phyloP scores from a whole-genome alignment of 1,140 invertebrate species.

The Hyphantria cunea region DNA sequence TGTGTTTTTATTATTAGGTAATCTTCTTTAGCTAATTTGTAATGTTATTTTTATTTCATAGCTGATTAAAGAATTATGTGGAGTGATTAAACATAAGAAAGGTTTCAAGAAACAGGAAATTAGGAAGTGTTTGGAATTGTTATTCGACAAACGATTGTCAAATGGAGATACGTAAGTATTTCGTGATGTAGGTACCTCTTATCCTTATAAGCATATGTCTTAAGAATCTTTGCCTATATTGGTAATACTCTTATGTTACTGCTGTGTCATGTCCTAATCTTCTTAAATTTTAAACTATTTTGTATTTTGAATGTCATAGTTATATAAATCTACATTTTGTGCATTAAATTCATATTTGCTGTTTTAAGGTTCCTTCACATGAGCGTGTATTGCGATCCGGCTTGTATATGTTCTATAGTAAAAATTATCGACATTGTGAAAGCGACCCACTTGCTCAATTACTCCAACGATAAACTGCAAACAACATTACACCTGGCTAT shows the following conservation, averaged over 20 bases:
- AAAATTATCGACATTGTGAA: conserved; percentile 60
- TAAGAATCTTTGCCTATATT: too few species aligned
- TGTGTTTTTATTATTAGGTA: too few species aligned
- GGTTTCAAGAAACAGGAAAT: conserved; percentile 54
- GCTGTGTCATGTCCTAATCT: too few species aligned
- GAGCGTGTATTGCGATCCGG: conserved; percentile 60
- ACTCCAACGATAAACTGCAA: conserved; percentile 48
- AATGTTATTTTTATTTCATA: conserved; percentile 28
- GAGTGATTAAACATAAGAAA: conserved; percentile 52
- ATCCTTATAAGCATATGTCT: too few species aligned
- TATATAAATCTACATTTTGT: too few species aligned
- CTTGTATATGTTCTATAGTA: conserved; percentile 63
- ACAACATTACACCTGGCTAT: conserved; percentile 66
- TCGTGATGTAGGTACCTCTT: not conserved
- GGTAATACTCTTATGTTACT: too few species aligned
- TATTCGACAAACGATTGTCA: conserved; percentile 60
- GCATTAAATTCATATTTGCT: too few species aligned
- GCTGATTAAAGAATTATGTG: conserved; percentile 64
- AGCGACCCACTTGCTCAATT: conserved; percentile 56
- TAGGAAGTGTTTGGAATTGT: conserved; percentile 49
- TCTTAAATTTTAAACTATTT: too few species aligned
- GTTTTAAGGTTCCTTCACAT: conserved; percentile 73
- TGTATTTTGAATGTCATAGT: too few species aligned
- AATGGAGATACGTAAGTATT: conserved; percentile 71
- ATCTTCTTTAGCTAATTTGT: too few species aligned